Conservation (phyloP, 2,113 vertebrate species). For the Oncorhynchus masou region DNA sequence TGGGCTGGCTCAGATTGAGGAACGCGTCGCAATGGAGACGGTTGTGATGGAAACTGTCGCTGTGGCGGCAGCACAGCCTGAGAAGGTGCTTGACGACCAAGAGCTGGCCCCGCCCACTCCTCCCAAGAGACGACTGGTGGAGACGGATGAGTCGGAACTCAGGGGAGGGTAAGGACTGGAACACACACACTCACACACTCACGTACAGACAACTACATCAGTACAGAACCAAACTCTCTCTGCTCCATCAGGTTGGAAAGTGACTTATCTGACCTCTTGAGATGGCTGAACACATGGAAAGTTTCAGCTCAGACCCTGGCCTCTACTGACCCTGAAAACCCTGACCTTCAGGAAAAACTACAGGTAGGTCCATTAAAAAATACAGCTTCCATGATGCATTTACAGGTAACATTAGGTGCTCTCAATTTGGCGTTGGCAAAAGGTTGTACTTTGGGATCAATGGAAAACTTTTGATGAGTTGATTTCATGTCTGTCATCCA, state of each 20-base stretch:
- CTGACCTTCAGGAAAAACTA: conserved; percentile 76
- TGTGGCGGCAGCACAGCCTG: conserved; percentile 45
- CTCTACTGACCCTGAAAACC: conserved; percentile 77
- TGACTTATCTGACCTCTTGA: conserved; percentile 76
- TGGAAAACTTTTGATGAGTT: neutral
- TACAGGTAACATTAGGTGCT: neutral
- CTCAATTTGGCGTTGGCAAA: neutral
- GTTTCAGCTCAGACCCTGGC: conserved; percentile 72
- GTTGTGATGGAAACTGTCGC: conserved; percentile 56
- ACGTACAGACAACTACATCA: neutral
- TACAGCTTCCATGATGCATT: neutral
- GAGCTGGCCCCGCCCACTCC: conserved; percentile 82
- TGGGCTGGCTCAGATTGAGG: conserved; percentile 77
- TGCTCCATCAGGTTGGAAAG: conserved; percentile 78
- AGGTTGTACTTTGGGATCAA: neutral
- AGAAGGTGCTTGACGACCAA: conserved; percentile 65
- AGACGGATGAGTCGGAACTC: conserved; percentile 72
- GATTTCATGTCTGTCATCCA: conserved; percentile 1
- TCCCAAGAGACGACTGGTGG: conserved; percentile 85
- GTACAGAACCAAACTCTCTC: neutral
- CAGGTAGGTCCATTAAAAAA: conserved; percentile 76
- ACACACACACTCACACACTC: conserved; percentile 5
- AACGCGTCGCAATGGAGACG: conserved; percentile 70
- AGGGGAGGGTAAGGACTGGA: conserved; percentile 80
- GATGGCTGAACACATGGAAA: conserved; percentile 83